Conservation (phyloP, 2,888 invertebrate species). For the Brenthis ino region DNA sequence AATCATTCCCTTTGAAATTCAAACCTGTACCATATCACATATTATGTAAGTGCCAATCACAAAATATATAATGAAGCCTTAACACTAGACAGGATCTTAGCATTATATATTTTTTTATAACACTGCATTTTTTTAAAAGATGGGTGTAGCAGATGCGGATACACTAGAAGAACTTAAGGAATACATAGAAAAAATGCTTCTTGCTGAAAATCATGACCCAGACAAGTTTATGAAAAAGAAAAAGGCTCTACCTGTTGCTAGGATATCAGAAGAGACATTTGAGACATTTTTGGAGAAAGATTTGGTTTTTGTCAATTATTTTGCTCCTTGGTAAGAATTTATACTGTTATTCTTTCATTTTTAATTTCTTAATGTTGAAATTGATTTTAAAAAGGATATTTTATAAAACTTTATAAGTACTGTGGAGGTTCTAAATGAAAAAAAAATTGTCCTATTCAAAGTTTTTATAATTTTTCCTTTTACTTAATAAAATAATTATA, state of each 20-base stretch:
- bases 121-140: constrained; percentile 60
- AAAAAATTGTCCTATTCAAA: neutral
- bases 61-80: no score
- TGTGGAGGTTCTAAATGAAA: no score
- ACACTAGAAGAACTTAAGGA: constrained; percentile 86
- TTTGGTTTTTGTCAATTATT: constrained; percentile 92
- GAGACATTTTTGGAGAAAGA: constrained; percentile 87
- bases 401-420: no score
- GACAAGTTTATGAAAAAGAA: constrained; percentile 77
- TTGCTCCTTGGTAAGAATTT: constrained; percentile 89
- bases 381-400: no score
- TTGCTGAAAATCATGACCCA: constrained; percentile 72
- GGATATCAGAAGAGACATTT: constrained; percentile 88
- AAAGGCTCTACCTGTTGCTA: constrained; percentile 78
- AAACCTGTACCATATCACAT: no score
- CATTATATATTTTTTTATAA: no score
- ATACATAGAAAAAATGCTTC: constrained; percentile 87
- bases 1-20: no score
- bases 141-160: constrained; percentile 88
- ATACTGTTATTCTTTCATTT: neutral
- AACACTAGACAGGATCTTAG: no score
- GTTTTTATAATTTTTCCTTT: neutral
- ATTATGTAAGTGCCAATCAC: no score
- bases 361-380: no score
- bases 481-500: neutral